Evolutionary conservation across 2,888 invertebrate species (phyloP).

Genomic region (Folsomia candida): DNA sequence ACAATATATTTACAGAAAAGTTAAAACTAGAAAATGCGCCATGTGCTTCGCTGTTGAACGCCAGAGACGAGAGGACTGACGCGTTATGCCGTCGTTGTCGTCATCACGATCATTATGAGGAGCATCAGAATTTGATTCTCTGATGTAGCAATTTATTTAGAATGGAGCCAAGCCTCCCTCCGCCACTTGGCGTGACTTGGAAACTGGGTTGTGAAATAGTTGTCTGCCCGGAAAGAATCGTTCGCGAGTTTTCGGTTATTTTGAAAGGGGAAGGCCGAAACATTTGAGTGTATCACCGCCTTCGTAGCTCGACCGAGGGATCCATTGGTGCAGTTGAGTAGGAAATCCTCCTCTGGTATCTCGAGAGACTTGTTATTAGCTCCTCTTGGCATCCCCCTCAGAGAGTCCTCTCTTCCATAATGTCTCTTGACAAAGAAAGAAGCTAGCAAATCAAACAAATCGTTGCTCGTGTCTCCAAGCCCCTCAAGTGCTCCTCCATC

Average conservation of each 20-base stretch:
- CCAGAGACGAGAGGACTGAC: neutral
- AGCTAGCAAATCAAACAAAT: conserved; percentile 51
- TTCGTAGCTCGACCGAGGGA: conserved; percentile 28
- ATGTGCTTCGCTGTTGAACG: too few species aligned
- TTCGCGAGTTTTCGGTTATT: conserved; percentile 7
- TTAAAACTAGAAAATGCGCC: too few species aligned
- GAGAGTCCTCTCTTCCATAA: conserved; percentile 51
- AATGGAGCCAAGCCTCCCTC: neutral
- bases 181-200: neutral
- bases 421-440: conserved; percentile 50
- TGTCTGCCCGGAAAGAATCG: neutral
- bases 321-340: conserved; percentile 45
- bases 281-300: neutral
- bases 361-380: conserved; percentile 51
- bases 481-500: conserved; percentile 40
- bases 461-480: conserved; percentile 47
- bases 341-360: conserved; percentile 50
- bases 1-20: too few species aligned
- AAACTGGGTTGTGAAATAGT: neutral
- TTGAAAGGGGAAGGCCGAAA: conserved; percentile 15
- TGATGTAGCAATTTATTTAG: conserved; percentile 10
- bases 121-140: neutral
- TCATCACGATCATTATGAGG: too few species aligned
- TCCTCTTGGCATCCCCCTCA: conserved; percentile 50
- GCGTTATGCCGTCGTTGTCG: too few species aligned